Base-by-base conservation (phyloP, 1,140 invertebrate species). In the Papilio glaucus region DNA sequence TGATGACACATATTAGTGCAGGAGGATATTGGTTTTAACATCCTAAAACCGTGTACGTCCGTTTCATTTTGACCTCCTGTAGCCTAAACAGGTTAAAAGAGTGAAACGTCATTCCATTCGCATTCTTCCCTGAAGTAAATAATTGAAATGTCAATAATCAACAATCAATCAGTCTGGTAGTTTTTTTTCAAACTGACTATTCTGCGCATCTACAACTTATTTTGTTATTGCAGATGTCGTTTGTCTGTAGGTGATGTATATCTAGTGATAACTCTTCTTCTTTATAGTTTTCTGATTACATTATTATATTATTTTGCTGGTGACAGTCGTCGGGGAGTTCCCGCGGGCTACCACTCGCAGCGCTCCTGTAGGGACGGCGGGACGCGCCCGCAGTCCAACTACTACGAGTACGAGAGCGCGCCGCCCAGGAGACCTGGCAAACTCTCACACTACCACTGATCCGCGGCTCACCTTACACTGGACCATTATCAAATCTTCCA, bases 381-480 rank as follows among this genome's bases (percentile, higher is more conserved):
- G 39, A 93, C 94, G 15, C 93, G 96, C 9, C 96, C 96, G 12
- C 95, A 96, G 71, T 97, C 96, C 75, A 97, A 96, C 88, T 97
- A 96, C 89, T 97, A 96, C 85, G 97, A 97, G 89, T 97, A 97
- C 87, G 97, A 97, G 85, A 96, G 94, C 76, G 95, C 96, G 15
- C 96, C 96, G 80, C 95, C 94, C 39, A 83, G 93, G 1, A 81
- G 92, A 37, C 88, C 89, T 0, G 88, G 89, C 62, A 93, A 90
- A 77, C 96, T 96, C 93, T 96, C 96, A 62, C 96, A 96, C 76
- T 94, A 96, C 83, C 95, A 95, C 84, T 94, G 84, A 89, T 42
- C 73, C 45, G 21, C 49, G 21, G 9, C 49, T 53, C 9, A 12
- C 0, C 18, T 24, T 21, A 21, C 24, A 70, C 60, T 24, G 2